Evolutionary conservation across 2,888 invertebrate genomes (phyloP).

Genomic region (Phlogophora meticulosa): DNA sequence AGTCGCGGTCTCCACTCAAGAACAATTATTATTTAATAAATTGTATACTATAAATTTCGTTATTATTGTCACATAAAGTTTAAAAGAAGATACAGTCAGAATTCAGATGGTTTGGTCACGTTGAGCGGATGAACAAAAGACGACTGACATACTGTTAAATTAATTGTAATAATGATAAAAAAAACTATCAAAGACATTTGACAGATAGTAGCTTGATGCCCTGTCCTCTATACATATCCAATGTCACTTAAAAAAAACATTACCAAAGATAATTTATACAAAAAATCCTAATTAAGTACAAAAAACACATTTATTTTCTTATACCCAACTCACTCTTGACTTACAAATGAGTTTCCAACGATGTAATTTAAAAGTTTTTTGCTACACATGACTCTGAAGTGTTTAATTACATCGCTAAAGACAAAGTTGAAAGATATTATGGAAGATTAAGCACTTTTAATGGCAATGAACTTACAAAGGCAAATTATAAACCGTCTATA

Average conservation of each 20-base stretch:
- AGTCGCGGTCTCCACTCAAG: too few species aligned
- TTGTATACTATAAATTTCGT: too few species aligned
- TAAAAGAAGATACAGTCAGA: too few species aligned
- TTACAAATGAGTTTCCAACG: conserved; percentile 36
- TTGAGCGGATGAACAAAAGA: too few species aligned
- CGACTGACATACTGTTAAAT: too few species aligned
- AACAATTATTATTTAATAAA: too few species aligned
- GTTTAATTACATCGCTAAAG: conserved; percentile 47
- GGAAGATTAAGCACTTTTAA: conserved; percentile 34
- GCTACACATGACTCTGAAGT: conserved; percentile 45
- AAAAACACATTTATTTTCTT: conserved; percentile 1
- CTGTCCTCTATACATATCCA: background rate
- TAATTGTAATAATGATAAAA: too few species aligned
- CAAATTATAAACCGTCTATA: too few species aligned
- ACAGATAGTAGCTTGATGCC: too few species aligned
- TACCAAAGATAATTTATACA: background rate
- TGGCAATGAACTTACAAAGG: background rate
- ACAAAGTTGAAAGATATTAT: conserved; percentile 23
- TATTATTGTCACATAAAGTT: too few species aligned
- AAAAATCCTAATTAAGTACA: background rate
- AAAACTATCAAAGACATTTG: too few species aligned
- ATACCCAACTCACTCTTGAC: conserved; percentile 19
- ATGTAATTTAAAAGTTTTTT: conserved; percentile 49
- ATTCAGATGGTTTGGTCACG: too few species aligned
- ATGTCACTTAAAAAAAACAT: background rate